Evolutionary conservation across 1,140 invertebrate species (phyloP).

Genomic region (Nephila pilipes): DNA sequence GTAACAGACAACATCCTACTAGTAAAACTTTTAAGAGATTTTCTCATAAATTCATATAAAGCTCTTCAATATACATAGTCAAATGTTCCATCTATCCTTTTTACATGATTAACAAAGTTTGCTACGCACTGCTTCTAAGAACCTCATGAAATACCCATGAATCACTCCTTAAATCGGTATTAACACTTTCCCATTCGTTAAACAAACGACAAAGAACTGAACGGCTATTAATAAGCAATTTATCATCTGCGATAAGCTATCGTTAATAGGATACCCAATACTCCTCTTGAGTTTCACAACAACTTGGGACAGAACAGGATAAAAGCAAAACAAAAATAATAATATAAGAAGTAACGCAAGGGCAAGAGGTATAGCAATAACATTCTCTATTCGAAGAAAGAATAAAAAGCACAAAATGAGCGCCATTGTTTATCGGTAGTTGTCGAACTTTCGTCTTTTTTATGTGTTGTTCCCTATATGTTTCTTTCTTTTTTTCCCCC

Average conservation of each 20-base stretch:
- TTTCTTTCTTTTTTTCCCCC: not conserved
- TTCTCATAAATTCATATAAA: too few species aligned
- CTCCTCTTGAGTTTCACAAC: not conserved
- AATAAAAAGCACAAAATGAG: slow-evolving; percentile 10
- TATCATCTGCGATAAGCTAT: slow-evolving; percentile 6
- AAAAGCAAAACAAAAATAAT: not conserved
- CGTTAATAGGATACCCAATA: slow-evolving; percentile 30
- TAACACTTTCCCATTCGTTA: slow-evolving; percentile 22
- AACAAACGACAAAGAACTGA: not conserved
- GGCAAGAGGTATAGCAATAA: not conserved
- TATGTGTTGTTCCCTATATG: not conserved
- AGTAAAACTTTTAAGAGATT: too few species aligned
- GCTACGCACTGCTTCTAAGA: not conserved
- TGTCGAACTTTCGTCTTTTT: not conserved
- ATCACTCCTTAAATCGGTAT: not conserved
- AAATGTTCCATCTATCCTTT: not conserved
- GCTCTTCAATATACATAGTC: too few species aligned
- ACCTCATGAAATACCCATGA: not conserved
- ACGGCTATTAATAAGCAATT: slow-evolving; percentile 21
- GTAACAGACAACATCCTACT: too few species aligned
- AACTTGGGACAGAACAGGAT: not conserved
- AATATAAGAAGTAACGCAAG: not conserved
- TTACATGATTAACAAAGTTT: not conserved
- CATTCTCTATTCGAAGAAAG: not conserved
- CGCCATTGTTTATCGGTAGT: slow-evolving; percentile 5